phyloP scores from a whole-genome alignment of 1,140 invertebrate species.

The Lepidostoma basale region DNA sequence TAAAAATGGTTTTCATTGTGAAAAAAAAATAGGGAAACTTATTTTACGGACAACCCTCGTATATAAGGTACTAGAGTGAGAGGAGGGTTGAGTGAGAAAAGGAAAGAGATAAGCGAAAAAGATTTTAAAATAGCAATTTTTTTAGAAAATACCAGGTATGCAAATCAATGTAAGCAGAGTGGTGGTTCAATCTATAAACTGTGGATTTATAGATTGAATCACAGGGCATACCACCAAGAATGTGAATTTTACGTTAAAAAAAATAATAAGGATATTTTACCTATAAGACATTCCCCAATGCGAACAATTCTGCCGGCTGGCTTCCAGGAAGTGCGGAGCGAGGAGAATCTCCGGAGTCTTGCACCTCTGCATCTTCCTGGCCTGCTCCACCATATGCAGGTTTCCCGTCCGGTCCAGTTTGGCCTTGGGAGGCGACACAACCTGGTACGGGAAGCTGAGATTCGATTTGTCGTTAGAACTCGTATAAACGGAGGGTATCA shows the following conservation, averaged over 20 bases:
- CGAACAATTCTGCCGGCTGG: constrained; percentile 56
- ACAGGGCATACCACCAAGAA: no score
- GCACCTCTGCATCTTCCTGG: constrained; percentile 61
- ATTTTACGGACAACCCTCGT: no score
- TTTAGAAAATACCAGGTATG: no score
- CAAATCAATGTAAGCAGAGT: no score
- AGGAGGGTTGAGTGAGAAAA: no score
- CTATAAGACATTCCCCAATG: constrained; percentile 58
- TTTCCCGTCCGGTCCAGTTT: constrained; percentile 42
- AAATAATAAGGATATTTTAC: constrained; percentile 46
- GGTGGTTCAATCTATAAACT: no score
- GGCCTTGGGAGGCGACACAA: constrained; percentile 46
- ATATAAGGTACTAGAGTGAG: no score
- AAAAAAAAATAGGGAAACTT: no score
- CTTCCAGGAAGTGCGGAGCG: constrained; percentile 71
- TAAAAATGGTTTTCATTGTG: no score
- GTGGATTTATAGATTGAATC: no score
- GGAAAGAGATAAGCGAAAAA: no score
- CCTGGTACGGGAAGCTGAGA: constrained; percentile 41
- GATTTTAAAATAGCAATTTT: no score
- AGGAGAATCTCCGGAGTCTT: constrained; percentile 79
- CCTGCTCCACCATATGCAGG: constrained; percentile 48
- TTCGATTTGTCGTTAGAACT: constrained; percentile 24
- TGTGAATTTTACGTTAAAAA: neutral
- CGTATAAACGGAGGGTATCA: neutral